Evolutionary conservation across 2,888 invertebrate species (phyloP), one percentile per base, ranked within the genome.

Genomic region (Xylocampa areola): DNA sequence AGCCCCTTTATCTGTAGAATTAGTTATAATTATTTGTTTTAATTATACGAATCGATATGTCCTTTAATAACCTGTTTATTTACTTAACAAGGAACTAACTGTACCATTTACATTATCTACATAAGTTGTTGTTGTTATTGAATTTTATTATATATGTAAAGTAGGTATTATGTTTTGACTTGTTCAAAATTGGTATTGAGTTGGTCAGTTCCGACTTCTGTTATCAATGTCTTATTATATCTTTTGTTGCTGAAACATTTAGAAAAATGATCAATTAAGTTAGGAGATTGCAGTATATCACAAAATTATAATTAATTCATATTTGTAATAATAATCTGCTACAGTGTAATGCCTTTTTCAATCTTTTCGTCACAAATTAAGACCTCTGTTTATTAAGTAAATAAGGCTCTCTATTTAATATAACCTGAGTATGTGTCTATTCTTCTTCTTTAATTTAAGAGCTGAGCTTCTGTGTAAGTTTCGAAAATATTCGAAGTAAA

Each of bases 41-140:
- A 19, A 25, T 52, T 27, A 44, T 19, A 21, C 21, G n/a, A 51
- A 33, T 47, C 3, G 5, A 14, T 52, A 11, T 25, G 51, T 43
- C 52, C 35, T 59, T 5, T 5, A 23, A 13, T 2, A 59, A 64
- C 64, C 17, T 44, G 64, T 48, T 64, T 36, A 10, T 43, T 57
- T 45, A 35, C 37, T 47, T 43, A 43, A 43, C 43, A 19, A 30
- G 27, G 52, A 52, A 52, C n/a, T 43, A 14, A 14, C 0, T 40
- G 17, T 44, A 36, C 7, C 10, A 14, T n/a, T 40, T 29, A n/a
- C 5, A 48, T 23, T 23, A 27, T 4, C 1, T 14, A 16, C 6
- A 13, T 30, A 7, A 16, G 6, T 17, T 45, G 44, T 35, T 36
- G 25, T 53, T 53, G 17, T 44, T 48, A 16, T 43, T 39, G 4